phyloP scores from a whole-genome alignment of 2,113 vertebrate genomes.

The Prunella himalayana region DNA sequence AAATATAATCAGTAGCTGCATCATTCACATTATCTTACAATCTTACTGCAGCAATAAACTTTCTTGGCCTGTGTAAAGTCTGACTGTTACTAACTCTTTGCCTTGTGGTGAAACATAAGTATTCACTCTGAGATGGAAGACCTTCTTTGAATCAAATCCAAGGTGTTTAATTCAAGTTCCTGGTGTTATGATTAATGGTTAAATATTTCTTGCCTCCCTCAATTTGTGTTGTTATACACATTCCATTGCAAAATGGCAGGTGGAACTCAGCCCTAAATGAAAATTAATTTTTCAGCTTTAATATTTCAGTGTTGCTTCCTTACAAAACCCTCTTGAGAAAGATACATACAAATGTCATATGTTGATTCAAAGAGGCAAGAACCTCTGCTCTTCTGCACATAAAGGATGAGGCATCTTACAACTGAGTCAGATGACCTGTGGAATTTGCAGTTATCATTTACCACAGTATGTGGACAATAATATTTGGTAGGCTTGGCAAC shows the following conservation, averaged over 20 bases:
- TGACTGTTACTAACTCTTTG: neutral
- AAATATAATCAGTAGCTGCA: neutral
- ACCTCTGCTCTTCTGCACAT: neutral
- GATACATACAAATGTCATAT: neutral
- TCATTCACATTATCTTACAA: neutral
- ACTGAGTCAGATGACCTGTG: no score
- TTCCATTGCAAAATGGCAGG: neutral
- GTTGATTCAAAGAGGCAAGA: neutral
- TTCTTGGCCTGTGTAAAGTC: neutral
- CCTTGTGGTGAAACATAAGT: neutral
- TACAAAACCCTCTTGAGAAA: neutral
- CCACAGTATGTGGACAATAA: neutral
- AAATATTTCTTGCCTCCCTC: neutral
- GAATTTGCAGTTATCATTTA: neutral
- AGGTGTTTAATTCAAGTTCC: neutral
- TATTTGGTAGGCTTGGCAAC: neutral
- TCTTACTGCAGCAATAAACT: neutral
- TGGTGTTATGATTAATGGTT: neutral
- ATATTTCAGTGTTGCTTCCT: neutral
- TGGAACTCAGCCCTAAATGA: neutral
- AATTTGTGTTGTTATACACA: neutral
- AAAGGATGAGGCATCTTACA: neutral
- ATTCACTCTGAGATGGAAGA: neutral
- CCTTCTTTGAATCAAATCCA: neutral
- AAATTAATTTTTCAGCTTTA: neutral